Evolutionary conservation across 2,888 invertebrate species (phyloP).

Genomic region (Lasioglossum calceatum): DNA sequence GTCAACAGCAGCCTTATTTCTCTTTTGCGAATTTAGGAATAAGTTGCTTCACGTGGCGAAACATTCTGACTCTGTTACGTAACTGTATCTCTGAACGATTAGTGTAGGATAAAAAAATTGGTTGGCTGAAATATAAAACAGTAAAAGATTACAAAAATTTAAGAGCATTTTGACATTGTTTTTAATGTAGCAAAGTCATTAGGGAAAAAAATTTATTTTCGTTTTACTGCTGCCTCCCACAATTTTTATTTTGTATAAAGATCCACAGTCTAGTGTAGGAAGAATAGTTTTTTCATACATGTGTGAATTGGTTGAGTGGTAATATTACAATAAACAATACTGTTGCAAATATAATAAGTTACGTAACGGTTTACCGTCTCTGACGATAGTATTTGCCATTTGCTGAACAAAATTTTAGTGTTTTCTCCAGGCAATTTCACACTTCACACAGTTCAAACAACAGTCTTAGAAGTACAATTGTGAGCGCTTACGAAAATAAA

Average conservation of each 20-base stretch:
- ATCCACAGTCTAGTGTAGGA: no score
- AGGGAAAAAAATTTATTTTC: no score
- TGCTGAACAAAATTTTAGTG: not conserved
- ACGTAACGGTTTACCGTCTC: not conserved
- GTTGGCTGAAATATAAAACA: no score
- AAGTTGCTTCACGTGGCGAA: not conserved
- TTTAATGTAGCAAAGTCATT: no score
- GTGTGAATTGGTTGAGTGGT: not conserved
- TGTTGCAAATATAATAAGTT: not conserved
- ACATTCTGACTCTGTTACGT: not conserved
- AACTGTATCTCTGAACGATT: not conserved
- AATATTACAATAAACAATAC: not conserved
- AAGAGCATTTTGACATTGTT: no score
- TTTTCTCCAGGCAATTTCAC: not conserved
- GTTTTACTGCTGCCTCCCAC: no score
- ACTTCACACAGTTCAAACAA: not conserved
- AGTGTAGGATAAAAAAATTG: no score
- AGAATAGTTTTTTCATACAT: not conserved
- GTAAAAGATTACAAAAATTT: no score
- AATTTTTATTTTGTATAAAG: no score
- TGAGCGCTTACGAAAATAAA: not conserved
- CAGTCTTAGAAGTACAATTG: not conserved
- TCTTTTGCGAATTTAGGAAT: not conserved
- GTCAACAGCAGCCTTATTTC: not conserved
- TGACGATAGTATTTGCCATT: not conserved